Evolutionary conservation across 64 coral and sea anemone genomes (phyloP).

Genomic region (Trachythela sp.): DNA sequence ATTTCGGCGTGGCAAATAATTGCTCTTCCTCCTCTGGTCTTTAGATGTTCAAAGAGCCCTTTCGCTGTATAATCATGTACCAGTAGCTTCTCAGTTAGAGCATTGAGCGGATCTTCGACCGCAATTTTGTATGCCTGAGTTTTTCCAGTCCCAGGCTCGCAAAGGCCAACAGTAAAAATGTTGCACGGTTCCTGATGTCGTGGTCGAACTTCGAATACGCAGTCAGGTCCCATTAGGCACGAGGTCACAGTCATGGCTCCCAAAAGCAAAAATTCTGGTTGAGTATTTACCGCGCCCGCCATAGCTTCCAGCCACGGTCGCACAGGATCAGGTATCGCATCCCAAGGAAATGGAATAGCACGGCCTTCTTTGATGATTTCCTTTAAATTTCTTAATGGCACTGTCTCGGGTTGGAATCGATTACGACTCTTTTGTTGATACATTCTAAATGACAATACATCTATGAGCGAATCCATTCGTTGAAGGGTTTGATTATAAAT

Average conservation of each 20-base stretch:
- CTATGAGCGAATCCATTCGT: not conserved
- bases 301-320: not conserved
- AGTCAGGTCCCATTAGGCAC: not conserved
- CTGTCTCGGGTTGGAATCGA: not conserved
- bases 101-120: not conserved
- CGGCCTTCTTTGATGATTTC: not conserved
- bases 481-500: too few species aligned
- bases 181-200: not conserved
- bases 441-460: not conserved
- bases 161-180: not conserved
- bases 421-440: not conserved
- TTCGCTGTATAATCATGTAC: not conserved
- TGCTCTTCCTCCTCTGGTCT: not conserved
- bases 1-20: constrained; percentile 8
- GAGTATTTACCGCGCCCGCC: not conserved
- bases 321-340: not conserved
- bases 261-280: not conserved
- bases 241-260: not conserved
- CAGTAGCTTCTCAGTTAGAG: not conserved
- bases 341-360: not conserved
- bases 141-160: constrained; percentile 4
- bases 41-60: constrained; percentile 5
- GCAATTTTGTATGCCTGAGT: constrained; percentile 12
- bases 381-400: not conserved
- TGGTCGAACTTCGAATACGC: not conserved